phyloP scores from a whole-genome alignment of 2,797 vertebrate genomes.

The Cygnus olor region DNA sequence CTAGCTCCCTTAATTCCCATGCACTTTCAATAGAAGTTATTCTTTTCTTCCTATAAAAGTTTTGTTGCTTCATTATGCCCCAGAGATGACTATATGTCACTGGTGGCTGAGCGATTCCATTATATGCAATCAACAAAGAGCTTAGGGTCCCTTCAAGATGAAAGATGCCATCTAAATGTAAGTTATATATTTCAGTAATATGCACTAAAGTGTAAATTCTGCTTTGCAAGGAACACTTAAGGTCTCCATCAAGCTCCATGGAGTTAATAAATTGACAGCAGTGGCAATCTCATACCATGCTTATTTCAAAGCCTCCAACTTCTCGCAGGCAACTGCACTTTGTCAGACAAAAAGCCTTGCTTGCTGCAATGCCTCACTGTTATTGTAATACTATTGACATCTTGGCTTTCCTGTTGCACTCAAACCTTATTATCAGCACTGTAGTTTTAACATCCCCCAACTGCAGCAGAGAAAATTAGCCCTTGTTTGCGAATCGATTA shows the following conservation, averaged over 20 bases:
- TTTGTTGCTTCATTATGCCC: constrained; percentile 32
- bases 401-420: constrained; percentile 18
- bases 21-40: not conserved
- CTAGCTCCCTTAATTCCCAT: not conserved
- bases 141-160: constrained; percentile 25
- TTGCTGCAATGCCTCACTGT: constrained; percentile 38
- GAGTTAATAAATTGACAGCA: constrained; percentile 61
- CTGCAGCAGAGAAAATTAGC: constrained; percentile 32
- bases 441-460: constrained; percentile 1
- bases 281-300: constrained; percentile 20
- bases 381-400: constrained; percentile 57
- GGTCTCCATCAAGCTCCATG: constrained; percentile 18
- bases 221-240: constrained; percentile 34
- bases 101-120: constrained; percentile 27
- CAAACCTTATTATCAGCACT: constrained; percentile 39
- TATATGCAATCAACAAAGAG: constrained; percentile 30
- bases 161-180: constrained; percentile 32
- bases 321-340: constrained; percentile 59
- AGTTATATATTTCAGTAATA: constrained; percentile 53
- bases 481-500: not conserved
- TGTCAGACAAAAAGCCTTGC: constrained; percentile 45
- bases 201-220: constrained; percentile 51
- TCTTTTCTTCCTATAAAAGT: constrained; percentile 1
- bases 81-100: constrained; percentile 15
- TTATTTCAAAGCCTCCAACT: constrained; percentile 38